Percentiles rank a stretch among this genome's conserved stretches.
Evolutionary conservation across 2,113 vertebrate genomes (phyloP).

Genomic region (Bucco capensis): DNA sequence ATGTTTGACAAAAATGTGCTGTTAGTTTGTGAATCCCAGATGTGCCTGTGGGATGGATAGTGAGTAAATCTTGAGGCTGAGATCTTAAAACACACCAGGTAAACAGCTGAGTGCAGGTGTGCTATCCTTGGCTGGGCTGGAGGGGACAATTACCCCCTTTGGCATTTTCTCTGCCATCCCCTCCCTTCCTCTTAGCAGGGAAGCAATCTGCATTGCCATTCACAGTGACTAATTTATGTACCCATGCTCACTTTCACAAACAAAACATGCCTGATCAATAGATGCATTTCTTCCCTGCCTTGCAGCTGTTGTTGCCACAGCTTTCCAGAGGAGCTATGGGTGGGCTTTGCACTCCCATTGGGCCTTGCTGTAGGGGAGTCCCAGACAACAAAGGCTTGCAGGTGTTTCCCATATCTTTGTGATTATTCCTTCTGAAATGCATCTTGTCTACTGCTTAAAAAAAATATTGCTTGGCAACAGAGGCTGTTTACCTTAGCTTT

Average conservation of each 20-base stretch:
- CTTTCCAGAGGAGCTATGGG: neutral
- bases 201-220: neutral
- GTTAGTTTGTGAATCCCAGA: neutral
- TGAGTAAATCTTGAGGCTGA: neutral
- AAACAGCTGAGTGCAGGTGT: neutral
- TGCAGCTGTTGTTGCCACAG: neutral
- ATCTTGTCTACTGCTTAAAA: neutral
- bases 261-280: rapidly evolving
- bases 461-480: neutral
- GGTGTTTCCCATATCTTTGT: neutral
- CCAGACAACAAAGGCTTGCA: neutral
- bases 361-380: neutral
- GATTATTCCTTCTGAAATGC: neutral
- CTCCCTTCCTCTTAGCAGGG: rapidly evolving
- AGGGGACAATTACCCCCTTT: neutral
- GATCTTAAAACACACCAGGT: neutral
- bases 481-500: neutral
- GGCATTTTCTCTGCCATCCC: neutral
- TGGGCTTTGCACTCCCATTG: neutral
- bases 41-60: neutral
- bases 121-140: neutral
- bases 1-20: neutral
- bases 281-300: neutral
- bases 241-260: neutral
- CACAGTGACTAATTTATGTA: rapidly evolving